Conservation (phyloP, 1,140 invertebrate species). For the Trypoxylus dichotomus region DNA sequence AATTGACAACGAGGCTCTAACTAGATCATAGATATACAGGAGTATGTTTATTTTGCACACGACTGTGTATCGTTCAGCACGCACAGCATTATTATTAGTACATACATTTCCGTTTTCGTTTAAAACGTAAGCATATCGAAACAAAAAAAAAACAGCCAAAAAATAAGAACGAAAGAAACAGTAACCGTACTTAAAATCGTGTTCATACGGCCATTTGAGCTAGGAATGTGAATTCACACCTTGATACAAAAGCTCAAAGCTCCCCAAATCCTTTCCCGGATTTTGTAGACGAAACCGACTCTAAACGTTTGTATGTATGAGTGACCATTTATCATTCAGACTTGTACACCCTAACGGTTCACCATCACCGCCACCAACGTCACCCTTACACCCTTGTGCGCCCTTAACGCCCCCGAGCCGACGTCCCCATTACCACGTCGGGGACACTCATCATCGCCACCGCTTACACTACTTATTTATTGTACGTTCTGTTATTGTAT, state of each 20-base stretch:
- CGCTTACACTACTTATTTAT: conserved; percentile 24
- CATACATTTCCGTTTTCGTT: background rate
- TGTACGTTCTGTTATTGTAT: conserved; percentile 24
- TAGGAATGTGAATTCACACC: conserved; percentile 15
- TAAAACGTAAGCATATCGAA: background rate
- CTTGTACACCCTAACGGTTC: conserved; percentile 29
- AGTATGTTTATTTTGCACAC: no score
- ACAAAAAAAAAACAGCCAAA: background rate
- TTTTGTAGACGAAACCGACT: conserved; percentile 42
- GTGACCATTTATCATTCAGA: conserved; percentile 44
- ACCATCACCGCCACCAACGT: conserved; percentile 29
- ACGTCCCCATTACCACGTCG: conserved; percentile 10
- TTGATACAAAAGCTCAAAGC: conserved; percentile 21
- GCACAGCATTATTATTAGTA: background rate
- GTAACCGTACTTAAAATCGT: conserved; percentile 1
- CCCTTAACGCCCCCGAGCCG: background rate
- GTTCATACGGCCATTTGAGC: conserved; percentile 11
- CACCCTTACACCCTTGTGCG: conserved; percentile 15
- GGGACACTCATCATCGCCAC: conserved; percentile 14
- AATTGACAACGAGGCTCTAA: no score
- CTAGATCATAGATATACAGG: no score
- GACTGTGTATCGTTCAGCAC: no score
- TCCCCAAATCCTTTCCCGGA: conserved; percentile 41
- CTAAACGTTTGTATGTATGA: conserved; percentile 42
- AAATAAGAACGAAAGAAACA: conserved; percentile 6